A percentile compares a stretch with the other conserved stretches of the same genome.
phyloP scores from a whole-genome alignment of 1,140 invertebrate genomes.

The Tachypleus tridentatus region DNA sequence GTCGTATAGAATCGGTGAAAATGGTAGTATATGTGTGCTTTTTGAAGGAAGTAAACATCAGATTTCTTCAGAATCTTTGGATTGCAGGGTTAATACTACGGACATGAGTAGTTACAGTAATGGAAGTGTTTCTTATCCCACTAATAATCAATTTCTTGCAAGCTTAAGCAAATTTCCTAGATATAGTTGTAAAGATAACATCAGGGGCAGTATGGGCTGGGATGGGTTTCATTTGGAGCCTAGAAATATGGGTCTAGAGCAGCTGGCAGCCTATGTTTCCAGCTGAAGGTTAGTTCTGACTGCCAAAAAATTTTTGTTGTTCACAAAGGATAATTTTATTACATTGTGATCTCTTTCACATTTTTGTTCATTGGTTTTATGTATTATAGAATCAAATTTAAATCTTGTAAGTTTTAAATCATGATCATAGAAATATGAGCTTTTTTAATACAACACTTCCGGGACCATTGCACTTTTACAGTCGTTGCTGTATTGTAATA shows the following conservation, averaged over 20 bases:
- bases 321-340: too few relatives aligned
- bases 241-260: conserved; percentile 15
- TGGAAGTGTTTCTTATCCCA: conserved; percentile 3
- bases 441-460: too few relatives aligned
- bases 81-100: not conserved
- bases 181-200: conserved; percentile 15
- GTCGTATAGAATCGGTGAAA: conserved; percentile 54
- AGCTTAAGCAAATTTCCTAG: not conserved
- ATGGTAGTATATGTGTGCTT: conserved; percentile 53
- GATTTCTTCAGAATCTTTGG: not conserved
- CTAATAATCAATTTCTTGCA: conserved; percentile 6
- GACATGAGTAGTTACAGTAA: not conserved
- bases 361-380: too few relatives aligned
- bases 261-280: conserved; percentile 16
- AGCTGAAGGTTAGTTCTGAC: conserved; percentile 9
- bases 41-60: conserved; percentile 35
- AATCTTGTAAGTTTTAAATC: too few relatives aligned
- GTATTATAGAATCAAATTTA: too few relatives aligned
- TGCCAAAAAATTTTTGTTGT: too few relatives aligned
- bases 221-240: conserved; percentile 13
- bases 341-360: too few relatives aligned
- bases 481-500: too few relatives aligned
- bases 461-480: too few relatives aligned
- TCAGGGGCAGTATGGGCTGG: conserved; percentile 7
- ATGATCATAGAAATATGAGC: too few relatives aligned